Percentiles rank a stretch among this genome's conserved stretches.
phyloP scores from a whole-genome alignment of 2,113 vertebrate genomes.

The Nestor notabilis region DNA sequence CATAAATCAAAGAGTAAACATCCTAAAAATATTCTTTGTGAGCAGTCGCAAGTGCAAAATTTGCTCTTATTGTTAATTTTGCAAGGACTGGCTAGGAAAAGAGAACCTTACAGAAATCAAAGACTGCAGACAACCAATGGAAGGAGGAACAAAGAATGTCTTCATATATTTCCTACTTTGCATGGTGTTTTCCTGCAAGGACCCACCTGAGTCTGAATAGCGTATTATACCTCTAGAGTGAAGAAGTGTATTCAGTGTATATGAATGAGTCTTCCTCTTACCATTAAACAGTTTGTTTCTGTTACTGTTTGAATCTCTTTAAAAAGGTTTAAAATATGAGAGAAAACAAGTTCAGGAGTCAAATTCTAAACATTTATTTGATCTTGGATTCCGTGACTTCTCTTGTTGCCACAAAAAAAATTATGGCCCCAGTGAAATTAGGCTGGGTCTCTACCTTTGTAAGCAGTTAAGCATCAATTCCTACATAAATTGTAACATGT shows the following conservation, averaged over 20 bases:
- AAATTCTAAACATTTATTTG: neutral
- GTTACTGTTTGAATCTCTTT: neutral
- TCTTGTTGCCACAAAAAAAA: neutral
- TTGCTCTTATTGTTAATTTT: neutral
- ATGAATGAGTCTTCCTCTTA: neutral
- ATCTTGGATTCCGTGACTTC: neutral
- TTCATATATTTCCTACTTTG: neutral
- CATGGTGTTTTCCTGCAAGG: neutral
- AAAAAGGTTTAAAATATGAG: neutral
- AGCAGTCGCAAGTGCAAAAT: neutral
- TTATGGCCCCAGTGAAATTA: fast-evolving
- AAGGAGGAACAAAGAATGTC: neutral
- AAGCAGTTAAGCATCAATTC: neutral
- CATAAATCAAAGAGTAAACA: neutral
- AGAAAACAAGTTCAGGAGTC: neutral
- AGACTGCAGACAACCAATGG: neutral
- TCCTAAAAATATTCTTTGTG: neutral
- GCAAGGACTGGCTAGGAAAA: neutral
- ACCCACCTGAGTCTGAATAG: neutral
- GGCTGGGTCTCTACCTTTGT: neutral
- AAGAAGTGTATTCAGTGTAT: neutral
- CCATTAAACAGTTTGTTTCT: neutral
- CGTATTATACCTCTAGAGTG: neutral
- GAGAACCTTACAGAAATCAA: neutral
- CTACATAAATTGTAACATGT: neutral